Conservation (phyloP, 1,140 invertebrate genomes). For the Parapsyche elsis region DNA sequence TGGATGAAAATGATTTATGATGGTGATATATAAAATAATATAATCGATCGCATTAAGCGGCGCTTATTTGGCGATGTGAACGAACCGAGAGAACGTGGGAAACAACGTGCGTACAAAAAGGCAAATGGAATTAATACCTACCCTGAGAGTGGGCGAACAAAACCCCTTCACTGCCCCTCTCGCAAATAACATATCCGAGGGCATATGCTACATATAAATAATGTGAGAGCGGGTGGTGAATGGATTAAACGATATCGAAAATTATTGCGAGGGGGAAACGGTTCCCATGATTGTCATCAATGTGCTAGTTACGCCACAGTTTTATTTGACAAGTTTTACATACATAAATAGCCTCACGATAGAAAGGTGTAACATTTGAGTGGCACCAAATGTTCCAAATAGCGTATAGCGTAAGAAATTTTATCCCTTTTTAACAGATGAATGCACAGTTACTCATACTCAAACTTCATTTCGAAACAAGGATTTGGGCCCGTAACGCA, state of each 20-base stretch:
- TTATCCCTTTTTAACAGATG: too few relatives aligned
- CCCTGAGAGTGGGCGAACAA: background rate
- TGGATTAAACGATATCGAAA: constrained; percentile 41
- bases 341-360: background rate
- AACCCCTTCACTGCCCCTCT: constrained; percentile 24
- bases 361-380: too few relatives aligned
- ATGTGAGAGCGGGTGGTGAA: constrained; percentile 45
- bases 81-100: constrained; percentile 37
- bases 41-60: too few relatives aligned
- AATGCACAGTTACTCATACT: too few relatives aligned
- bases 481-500: too few relatives aligned
- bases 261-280: background rate
- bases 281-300: background rate
- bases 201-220: constrained; percentile 36
- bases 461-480: too few relatives aligned
- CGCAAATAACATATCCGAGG: background rate
- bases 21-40: too few relatives aligned
- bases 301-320: background rate
- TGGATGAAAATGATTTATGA: too few relatives aligned
- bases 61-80: background rate
- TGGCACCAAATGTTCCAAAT: too few relatives aligned
- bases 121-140: constrained; percentile 14
- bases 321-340: too few relatives aligned
- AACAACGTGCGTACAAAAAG: constrained; percentile 16
- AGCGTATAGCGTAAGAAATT: too few relatives aligned